A percentile compares a stretch with the other conserved stretches of the same genome.
Conservation (phyloP, 2,113 vertebrate species). For the Ariopsis seemanni region DNA sequence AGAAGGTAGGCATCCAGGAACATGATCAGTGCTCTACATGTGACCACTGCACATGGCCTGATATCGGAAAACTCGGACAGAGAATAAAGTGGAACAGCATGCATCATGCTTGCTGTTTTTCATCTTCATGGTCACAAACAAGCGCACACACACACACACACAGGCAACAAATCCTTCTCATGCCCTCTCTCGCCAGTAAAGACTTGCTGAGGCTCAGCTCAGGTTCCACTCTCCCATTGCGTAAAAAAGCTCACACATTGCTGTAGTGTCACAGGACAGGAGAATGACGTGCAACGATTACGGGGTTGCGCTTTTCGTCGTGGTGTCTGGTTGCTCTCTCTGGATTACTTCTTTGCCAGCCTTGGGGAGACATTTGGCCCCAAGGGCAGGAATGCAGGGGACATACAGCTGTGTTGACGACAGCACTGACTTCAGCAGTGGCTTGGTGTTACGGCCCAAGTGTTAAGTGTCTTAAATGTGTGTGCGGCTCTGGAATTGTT, state of each 20-base stretch:
- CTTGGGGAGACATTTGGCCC: slow-evolving; percentile 63
- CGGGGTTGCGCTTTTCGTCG: slow-evolving; percentile 62
- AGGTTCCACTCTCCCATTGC: slow-evolving; percentile 71
- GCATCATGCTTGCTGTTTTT: slow-evolving; percentile 46
- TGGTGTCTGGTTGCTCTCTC: slow-evolving; percentile 71
- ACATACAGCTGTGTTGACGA: slow-evolving; percentile 69
- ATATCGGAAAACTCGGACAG: slow-evolving; percentile 27
- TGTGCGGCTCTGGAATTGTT: slow-evolving; percentile 66
- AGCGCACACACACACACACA: slow-evolving; percentile 27
- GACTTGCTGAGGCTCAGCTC: slow-evolving; percentile 63
- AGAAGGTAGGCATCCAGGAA: background rate
- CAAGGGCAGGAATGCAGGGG: slow-evolving; percentile 66
- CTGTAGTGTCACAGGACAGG: slow-evolving; percentile 75
- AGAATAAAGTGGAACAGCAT: slow-evolving; percentile 52
- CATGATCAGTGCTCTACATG: background rate
- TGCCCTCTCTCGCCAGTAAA: slow-evolving; percentile 59
- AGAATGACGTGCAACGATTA: slow-evolving; percentile 70
- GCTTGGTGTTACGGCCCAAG: slow-evolving; percentile 56
- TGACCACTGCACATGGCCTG: background rate
- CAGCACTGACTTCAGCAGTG: slow-evolving; percentile 64
- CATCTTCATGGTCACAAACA: background rate
- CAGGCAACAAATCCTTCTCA: slow-evolving; percentile 11
- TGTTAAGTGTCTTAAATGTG: slow-evolving; percentile 58
- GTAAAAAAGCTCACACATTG: slow-evolving; percentile 77
- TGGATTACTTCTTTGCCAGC: slow-evolving; percentile 65